Evolutionary conservation across 2,797 vertebrate genomes (phyloP).

Genomic region (Mus spretus): DNA sequence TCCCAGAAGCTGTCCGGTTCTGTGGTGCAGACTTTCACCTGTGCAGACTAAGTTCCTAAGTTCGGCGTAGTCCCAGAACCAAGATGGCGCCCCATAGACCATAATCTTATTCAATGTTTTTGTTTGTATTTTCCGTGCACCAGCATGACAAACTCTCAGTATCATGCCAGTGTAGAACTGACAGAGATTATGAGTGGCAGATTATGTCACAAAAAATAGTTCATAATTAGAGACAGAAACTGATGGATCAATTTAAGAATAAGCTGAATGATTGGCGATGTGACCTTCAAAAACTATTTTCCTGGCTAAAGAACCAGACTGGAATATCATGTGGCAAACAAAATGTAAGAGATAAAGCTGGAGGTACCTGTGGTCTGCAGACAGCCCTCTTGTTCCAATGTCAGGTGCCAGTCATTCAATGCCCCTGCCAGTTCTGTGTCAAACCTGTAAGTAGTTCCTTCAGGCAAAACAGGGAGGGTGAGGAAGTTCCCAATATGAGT

Average conservation of each 20-base stretch:
- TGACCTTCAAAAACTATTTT: neutral
- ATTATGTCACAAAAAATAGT: neutral
- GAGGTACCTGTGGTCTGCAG: neutral
- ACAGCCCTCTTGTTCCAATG: neutral
- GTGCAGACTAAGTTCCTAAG: no score
- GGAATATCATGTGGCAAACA: neutral
- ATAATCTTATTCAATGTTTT: no score
- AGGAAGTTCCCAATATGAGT: neutral
- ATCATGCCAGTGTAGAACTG: neutral
- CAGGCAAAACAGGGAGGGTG: neutral
- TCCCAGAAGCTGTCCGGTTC: no score
- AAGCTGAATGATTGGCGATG: neutral
- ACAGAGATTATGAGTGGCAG: neutral
- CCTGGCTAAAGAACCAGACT: neutral
- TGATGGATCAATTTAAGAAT: neutral
- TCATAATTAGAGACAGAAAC: neutral
- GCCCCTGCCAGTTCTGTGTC: neutral
- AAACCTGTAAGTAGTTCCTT: neutral
- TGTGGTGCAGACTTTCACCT: no score
- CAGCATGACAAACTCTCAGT: neutral
- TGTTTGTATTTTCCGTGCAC: neutral
- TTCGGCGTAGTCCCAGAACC: no score
- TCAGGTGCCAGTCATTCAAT: neutral
- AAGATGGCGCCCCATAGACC: no score
- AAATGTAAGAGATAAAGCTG: neutral